A percentile compares a stretch with the other conserved stretches of the same genome.
Conservation (phyloP, 2,888 invertebrate species). For the Epistrophella euchroma region DNA sequence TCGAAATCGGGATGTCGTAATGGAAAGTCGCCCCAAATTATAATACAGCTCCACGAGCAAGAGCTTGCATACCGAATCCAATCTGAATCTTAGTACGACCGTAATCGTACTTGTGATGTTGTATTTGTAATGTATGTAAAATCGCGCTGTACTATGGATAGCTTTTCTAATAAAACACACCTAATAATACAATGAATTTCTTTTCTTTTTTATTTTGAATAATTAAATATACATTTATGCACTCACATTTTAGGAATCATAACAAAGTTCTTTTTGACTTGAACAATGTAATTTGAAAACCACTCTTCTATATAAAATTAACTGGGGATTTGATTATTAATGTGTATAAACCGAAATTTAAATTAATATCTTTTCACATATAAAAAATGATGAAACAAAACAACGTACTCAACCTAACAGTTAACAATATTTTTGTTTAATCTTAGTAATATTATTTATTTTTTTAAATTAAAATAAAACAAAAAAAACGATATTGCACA, state of each 20-base stretch:
- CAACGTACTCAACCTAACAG: conserved; percentile 16
- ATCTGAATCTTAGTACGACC: too few species aligned
- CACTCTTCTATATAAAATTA: conserved; percentile 22
- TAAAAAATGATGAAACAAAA: conserved; percentile 22
- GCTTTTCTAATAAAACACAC: too few species aligned
- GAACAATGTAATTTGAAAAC: conserved; percentile 33
- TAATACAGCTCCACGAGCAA: too few species aligned
- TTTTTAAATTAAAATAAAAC: conserved; percentile 54
- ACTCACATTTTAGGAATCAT: conserved; percentile 20
- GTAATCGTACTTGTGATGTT: too few species aligned
- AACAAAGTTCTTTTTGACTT: conserved; percentile 32
- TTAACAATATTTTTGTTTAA: conserved; percentile 43
- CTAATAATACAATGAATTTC: not conserved
- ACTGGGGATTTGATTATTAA: conserved; percentile 28
- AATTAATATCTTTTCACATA: conserved; percentile 50
- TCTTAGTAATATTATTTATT: conserved; percentile 37
- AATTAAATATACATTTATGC: conserved; percentile 19
- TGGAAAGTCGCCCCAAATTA: too few species aligned
- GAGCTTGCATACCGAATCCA: too few species aligned
- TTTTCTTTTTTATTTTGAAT: conserved; percentile 27
- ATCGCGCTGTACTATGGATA: too few species aligned
- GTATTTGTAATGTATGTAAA: too few species aligned
- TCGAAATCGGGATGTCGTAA: too few species aligned
- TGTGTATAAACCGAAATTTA: conserved; percentile 25
- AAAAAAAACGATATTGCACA: conserved; percentile 65